phyloP scores from a whole-genome alignment of 2,113 vertebrate species.

The Nipponia nippon region DNA sequence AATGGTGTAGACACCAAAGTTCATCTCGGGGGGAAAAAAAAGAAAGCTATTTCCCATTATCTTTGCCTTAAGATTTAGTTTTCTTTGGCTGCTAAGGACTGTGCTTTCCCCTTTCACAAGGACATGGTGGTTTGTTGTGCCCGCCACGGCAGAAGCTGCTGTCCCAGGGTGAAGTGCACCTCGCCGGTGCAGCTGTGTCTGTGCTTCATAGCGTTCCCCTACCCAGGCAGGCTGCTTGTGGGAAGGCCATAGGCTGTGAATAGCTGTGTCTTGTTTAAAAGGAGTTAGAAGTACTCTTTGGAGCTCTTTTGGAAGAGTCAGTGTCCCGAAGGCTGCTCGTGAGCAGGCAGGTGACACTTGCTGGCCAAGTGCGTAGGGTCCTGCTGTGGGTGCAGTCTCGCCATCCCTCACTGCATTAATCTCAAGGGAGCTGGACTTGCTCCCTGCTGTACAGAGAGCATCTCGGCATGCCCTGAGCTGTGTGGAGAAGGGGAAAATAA shows the following conservation, averaged over 20 bases:
- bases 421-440: not conserved
- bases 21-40: not conserved
- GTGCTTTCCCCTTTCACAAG: not conserved
- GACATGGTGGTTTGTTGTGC: not conserved
- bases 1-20: not conserved
- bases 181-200: not conserved
- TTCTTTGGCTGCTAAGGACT: not conserved
- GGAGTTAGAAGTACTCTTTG: not conserved
- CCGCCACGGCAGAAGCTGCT: not conserved
- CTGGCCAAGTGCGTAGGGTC: fast-evolving
- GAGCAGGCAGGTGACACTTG: not conserved
- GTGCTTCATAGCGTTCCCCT: not conserved
- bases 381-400: fast-evolving
- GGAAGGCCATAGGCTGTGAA: not conserved
- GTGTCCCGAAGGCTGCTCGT: fast-evolving
- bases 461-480: not conserved
- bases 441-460: not conserved
- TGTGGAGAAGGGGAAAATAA: not conserved
- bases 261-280: not conserved
- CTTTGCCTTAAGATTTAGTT: not conserved
- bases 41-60: not conserved
- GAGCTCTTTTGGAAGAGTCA: not conserved
- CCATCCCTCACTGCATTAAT: not conserved
- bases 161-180: not conserved
- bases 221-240: not conserved